A percentile compares a stretch with the other conserved stretches of the same genome.
Evolutionary conservation across 1,140 invertebrate species (phyloP).

Genomic region (Drosophila jambulina): DNA sequence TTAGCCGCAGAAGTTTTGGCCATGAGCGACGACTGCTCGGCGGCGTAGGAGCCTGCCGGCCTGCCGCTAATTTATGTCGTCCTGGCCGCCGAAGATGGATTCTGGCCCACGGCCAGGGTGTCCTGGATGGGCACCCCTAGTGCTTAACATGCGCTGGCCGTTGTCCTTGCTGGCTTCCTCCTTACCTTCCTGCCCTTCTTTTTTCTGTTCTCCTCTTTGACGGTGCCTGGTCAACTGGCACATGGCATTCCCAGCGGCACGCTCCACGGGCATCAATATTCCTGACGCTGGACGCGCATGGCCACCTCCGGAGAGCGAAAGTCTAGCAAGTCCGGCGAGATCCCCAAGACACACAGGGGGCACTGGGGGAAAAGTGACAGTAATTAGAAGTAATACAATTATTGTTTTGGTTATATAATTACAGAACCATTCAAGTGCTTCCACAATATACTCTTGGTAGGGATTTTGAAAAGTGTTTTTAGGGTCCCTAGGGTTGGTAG

Average conservation of each 20-base stretch:
- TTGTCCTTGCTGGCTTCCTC: slow-evolving; percentile 8
- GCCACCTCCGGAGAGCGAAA: slow-evolving; percentile 53
- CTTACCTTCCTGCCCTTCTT: not conserved
- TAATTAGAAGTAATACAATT: not conserved
- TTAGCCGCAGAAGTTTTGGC: slow-evolving; percentile 59
- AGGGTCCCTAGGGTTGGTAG: too few species aligned
- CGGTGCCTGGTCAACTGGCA: slow-evolving; percentile 50
- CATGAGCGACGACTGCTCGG: slow-evolving; percentile 38
- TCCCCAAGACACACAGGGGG: slow-evolving; percentile 24
- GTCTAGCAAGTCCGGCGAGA: slow-evolving; percentile 10
- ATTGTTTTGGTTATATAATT: too few species aligned
- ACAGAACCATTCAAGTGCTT: too few species aligned
- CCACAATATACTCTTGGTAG: not conserved
- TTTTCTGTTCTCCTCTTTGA: not conserved
- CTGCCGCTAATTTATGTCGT: slow-evolving; percentile 67
- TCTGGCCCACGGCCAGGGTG: slow-evolving; percentile 30
- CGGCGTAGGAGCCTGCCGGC: slow-evolving; percentile 29
- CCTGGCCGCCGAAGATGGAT: slow-evolving; percentile 29
- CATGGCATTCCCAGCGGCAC: slow-evolving; percentile 72
- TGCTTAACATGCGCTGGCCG: slow-evolving; percentile 58
- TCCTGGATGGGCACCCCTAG: slow-evolving; percentile 24
- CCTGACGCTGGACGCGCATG: slow-evolving; percentile 62
- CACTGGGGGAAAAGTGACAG: not conserved
- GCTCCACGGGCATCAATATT: slow-evolving; percentile 71
- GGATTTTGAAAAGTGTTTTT: not conserved